These are phyloP conservation scores for Mesorhabditis spiculigera DNA, from an alignment of 2,888 invertebrate species.

Conservation along the genomic window DNA sequence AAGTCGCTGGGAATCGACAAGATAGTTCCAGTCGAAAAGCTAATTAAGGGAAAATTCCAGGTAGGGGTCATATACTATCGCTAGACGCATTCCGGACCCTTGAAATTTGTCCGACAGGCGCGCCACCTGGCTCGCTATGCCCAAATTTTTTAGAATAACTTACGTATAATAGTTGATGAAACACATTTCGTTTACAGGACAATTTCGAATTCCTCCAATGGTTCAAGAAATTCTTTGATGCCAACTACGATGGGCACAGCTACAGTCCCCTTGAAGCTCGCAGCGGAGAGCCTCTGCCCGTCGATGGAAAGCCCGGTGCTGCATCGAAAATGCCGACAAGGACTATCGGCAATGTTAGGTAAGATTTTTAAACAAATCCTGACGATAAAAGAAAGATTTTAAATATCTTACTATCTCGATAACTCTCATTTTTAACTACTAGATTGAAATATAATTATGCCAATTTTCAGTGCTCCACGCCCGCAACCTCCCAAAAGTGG, in stretches of 20 bases:
- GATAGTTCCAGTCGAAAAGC: conserved; percentile 97
- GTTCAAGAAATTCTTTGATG: conserved; percentile 99
- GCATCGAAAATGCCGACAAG: conserved; percentile 2
- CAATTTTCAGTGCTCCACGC: neutral
- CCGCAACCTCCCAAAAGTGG: neutral
- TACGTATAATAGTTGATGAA: neutral
- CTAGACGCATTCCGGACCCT: no score
- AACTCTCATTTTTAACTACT: no score
- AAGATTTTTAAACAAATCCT: neutral
- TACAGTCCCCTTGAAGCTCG: conserved; percentile 88
- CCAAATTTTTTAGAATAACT: neutral
- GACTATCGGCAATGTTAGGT: neutral
- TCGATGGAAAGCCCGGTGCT: conserved; percentile 18
- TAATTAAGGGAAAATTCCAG: conserved; percentile 98
- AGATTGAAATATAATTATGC: no score
- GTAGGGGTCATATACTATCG: conserved; percentile 10
- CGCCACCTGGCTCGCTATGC: neutral
- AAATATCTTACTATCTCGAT: no score
- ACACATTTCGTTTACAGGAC: conserved; percentile 65
- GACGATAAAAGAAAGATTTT: neutral
- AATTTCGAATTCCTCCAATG: conserved; percentile 99
- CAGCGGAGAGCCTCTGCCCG: conserved; percentile 57
- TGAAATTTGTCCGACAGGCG: no score
- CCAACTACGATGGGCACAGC: conserved; percentile 95
- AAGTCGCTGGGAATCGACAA: conserved; percentile 96